These are phyloP conservation scores for Labeo catla DNA, from an alignment of 2,113 vertebrate genomes.

Conservation along the genomic window DNA sequence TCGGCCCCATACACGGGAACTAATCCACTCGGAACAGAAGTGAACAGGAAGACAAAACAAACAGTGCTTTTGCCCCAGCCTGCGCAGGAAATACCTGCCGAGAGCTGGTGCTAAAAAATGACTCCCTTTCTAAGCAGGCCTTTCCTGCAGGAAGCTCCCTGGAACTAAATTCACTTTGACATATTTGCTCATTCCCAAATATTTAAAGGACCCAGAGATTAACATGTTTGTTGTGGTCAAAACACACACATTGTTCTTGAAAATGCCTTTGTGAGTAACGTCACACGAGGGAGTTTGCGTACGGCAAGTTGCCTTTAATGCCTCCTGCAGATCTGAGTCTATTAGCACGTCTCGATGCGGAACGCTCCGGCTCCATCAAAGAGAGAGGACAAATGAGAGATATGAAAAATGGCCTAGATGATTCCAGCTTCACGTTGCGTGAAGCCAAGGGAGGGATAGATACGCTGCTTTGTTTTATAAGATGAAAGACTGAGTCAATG, in stretches of 20 bases:
- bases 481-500: conserved; percentile 16
- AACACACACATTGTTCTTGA: background rate
- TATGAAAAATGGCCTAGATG: conserved; percentile 26
- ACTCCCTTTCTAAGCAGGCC: conserved; percentile 52
- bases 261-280: background rate
- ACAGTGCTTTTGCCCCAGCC: conserved; percentile 66
- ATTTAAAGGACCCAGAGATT: background rate
- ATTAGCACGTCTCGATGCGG: conserved; percentile 24
- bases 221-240: too few relatives aligned
- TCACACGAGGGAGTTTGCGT: background rate
- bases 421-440: background rate
- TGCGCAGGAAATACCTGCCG: conserved; percentile 75
- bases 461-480: conserved; percentile 6
- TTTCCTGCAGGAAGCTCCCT: conserved; percentile 70
- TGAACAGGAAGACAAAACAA: conserved; percentile 68
- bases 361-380: conserved; percentile 24
- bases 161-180: conserved; percentile 58
- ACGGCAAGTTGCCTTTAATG: background rate
- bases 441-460: conserved; percentile 2
- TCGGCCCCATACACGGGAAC: conserved; percentile 56
- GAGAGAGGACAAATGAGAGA: conserved; percentile 20
- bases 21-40: conserved; percentile 64
- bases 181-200: background rate
- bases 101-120: conserved; percentile 64
- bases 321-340: conserved; percentile 22